Percentiles rank a stretch among this genome's conserved stretches.
phyloP scores from a whole-genome alignment of 2,797 vertebrate genomes.

The Macropodus opercularis region DNA sequence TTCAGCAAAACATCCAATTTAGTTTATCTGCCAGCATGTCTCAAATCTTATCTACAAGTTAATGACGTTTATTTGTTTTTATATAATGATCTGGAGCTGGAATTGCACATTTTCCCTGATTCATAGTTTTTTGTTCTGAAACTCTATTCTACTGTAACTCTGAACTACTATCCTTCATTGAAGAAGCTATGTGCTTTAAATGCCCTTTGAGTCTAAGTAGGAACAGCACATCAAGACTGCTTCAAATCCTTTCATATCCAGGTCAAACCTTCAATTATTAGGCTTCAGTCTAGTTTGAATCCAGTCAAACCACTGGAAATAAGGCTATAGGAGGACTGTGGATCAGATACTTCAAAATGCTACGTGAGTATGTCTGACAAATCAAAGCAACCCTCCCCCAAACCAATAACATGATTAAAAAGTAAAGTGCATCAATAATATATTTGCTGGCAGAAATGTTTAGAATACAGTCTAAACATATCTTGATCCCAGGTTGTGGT shows the following conservation, averaged over 20 bases:
- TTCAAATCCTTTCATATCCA: constrained; percentile 39
- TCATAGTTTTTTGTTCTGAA: constrained; percentile 5
- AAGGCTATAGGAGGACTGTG: constrained; percentile 13
- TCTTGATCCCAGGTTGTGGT: constrained; percentile 9
- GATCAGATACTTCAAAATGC: constrained; percentile 13
- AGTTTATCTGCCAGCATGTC: no score
- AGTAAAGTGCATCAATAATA: constrained; percentile 2
- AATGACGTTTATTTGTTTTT: no score
- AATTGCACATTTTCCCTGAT: no score
- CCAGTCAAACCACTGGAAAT: constrained; percentile 25
- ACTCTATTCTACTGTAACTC: constrained; percentile 2
- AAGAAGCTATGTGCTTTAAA: constrained; percentile 6
- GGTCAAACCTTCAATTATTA: constrained; percentile 19
- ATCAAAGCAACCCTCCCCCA: constrained; percentile 17
- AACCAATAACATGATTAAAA: constrained; percentile 2
- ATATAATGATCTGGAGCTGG: neutral
- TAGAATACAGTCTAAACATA: no score
- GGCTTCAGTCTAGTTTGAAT: constrained; percentile 18
- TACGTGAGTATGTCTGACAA: neutral
- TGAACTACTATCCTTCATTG: constrained; percentile 6
- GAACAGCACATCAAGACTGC: constrained; percentile 13
- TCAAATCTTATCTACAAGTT: no score
- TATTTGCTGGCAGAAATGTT: no score
- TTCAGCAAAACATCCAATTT: constrained; percentile 2
- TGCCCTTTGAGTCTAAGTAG: constrained; percentile 9